phyloP scores from a whole-genome alignment of 2,888 invertebrate genomes.

The Stenichneumon culpator region DNA sequence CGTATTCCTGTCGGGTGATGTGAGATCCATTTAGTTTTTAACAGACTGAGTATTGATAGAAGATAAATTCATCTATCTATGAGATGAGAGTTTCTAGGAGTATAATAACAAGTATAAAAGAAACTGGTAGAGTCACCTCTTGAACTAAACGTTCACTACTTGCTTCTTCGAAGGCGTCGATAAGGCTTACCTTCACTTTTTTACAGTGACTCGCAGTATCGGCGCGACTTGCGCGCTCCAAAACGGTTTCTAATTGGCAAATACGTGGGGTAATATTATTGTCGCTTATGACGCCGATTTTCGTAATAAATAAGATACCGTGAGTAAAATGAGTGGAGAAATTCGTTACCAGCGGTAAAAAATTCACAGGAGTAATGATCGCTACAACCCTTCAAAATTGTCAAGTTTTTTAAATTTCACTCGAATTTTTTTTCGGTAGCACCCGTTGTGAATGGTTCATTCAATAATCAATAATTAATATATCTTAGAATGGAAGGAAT shows the following conservation, averaged over 20 bases:
- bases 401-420: background rate
- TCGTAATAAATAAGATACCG: background rate
- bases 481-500: background rate
- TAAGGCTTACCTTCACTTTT: background rate
- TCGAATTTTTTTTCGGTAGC: too few relatives aligned
- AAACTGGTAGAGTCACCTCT: conserved; percentile 42
- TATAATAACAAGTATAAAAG: conserved; percentile 13
- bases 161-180: conserved; percentile 20
- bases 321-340: background rate
- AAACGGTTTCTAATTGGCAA: background rate
- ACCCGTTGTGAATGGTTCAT: background rate
- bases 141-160: conserved; percentile 40
- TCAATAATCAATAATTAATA: background rate
- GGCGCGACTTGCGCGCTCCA: background rate
- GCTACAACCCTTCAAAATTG: too few relatives aligned
- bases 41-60: background rate
- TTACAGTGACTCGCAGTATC: background rate
- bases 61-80: background rate
- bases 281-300: too few relatives aligned
- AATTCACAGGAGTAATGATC: background rate
- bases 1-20: background rate
- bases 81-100: background rate
- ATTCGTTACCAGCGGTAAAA: background rate
- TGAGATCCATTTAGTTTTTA: background rate
- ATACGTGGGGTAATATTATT: background rate